A percentile compares a stretch with the other conserved stretches of the same genome.
These are phyloP conservation scores for Microtus oregoni DNA, from an alignment of 2,113 vertebrate genomes.

Conservation along the genomic window DNA sequence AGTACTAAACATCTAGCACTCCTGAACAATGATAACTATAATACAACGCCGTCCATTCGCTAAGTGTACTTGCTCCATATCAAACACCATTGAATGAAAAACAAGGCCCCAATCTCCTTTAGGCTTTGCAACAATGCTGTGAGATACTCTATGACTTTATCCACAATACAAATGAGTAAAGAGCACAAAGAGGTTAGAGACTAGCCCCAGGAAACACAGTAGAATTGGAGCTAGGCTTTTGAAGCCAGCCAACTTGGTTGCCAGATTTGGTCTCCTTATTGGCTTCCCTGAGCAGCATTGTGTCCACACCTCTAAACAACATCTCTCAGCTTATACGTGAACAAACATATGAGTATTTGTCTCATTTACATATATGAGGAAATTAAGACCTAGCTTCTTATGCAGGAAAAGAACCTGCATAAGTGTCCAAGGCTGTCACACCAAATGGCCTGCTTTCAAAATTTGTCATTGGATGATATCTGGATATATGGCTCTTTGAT, in stretches of 20 bases:
- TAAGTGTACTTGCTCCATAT: background rate
- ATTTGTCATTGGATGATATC: background rate
- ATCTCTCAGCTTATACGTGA: background rate
- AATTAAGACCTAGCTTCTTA: background rate
- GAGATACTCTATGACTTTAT: background rate
- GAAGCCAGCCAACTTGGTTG: background rate
- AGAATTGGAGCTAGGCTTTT: background rate
- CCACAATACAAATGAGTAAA: background rate
- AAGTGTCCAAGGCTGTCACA: background rate
- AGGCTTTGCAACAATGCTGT: background rate
- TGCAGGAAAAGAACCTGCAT: background rate
- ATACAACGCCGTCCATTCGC: background rate
- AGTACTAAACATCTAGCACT: background rate
- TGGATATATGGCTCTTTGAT: background rate
- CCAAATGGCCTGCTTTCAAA: background rate
- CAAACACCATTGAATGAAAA: background rate
- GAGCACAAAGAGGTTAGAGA: background rate
- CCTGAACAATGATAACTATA: background rate
- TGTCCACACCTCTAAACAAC: background rate
- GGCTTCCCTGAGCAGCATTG: background rate
- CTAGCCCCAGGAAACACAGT: background rate
- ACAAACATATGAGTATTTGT: background rate
- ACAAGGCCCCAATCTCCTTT: background rate
- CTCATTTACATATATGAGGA: background rate
- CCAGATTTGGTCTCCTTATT: background rate